Conservation (phyloP, 2,888 invertebrate species). For the Euphydryas editha region DNA sequence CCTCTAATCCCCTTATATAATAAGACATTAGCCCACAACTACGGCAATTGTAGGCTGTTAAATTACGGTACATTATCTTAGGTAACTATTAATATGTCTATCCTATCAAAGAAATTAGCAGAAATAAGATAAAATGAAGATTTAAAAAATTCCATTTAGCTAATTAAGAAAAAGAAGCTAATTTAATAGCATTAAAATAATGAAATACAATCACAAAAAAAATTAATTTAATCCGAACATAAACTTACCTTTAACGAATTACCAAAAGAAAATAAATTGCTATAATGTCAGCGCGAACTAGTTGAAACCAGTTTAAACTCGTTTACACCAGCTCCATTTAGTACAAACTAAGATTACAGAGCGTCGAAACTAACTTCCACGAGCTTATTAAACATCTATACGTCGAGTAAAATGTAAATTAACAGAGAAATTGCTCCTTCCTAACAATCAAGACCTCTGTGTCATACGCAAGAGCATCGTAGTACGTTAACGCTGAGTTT, state of each 20-base stretch:
- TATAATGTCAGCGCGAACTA: conserved; percentile 18
- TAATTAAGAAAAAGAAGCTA: no score
- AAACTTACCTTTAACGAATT: background rate
- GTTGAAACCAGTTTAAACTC: conserved; percentile 27
- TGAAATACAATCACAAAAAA: no score
- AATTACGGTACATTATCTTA: no score
- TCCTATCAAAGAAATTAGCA: no score
- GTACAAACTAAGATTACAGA: conserved; percentile 54
- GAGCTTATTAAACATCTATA: conserved; percentile 59
- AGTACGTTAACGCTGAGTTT: conserved; percentile 38
- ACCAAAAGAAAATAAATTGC: background rate
- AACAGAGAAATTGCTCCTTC: conserved; percentile 55
- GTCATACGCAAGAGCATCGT: conserved; percentile 48
- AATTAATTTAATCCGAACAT: no score
- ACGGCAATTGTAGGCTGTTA: no score
- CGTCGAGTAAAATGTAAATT: conserved; percentile 59
- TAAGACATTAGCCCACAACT: no score
- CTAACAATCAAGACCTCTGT: conserved; percentile 49
- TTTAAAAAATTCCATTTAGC: no score
- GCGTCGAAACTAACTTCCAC: conserved; percentile 48
- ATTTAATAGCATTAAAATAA: no score
- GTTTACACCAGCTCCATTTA: conserved; percentile 42
- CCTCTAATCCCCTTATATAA: no score
- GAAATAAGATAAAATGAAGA: no score
- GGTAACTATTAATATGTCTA: no score